Evolutionary conservation across 1,140 invertebrate genomes (phyloP).

Genomic region (Listronotus bonariensis): DNA sequence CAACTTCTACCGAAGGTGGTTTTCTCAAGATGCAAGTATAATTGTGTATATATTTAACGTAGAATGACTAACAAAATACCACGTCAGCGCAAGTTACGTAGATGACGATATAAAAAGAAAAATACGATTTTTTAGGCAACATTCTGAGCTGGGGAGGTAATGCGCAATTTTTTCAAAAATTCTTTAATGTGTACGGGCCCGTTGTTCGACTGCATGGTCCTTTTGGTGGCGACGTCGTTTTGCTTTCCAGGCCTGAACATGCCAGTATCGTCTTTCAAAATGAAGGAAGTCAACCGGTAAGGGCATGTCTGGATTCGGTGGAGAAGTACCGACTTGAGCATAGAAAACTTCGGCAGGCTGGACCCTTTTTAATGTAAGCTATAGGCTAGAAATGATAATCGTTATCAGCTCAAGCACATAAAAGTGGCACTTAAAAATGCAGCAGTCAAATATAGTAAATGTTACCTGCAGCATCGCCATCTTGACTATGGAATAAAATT

Average conservation of each 20-base stretch:
- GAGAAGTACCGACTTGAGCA: conserved; percentile 64
- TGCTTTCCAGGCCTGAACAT: conserved; percentile 65
- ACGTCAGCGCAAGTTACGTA: too few species aligned
- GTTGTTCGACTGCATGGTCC: conserved; percentile 66
- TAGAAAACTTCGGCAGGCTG: conserved; percentile 60
- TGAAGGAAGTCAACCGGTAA: conserved; percentile 62
- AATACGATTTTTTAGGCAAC: conserved; percentile 40
- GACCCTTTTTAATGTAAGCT: conserved; percentile 63
- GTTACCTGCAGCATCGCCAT: too few species aligned
- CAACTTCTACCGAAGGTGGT: too few species aligned
- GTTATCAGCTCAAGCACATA: too few species aligned
- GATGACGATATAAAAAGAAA: conserved; percentile 3
- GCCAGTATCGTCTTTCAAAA: conserved; percentile 63
- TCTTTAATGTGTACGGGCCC: conserved; percentile 67
- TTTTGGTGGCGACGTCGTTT: conserved; percentile 63
- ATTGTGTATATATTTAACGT: too few species aligned
- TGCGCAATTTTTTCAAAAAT: conserved; percentile 50
- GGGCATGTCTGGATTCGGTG: conserved; percentile 65
- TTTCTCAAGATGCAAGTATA: too few species aligned
- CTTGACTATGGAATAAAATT: too few species aligned
- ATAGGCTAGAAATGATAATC: not conserved
- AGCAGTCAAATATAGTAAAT: too few species aligned
- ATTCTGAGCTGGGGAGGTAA: conserved; percentile 51
- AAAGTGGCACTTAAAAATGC: too few species aligned
- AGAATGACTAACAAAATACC: too few species aligned